These are phyloP conservation scores for Umimayanthus chanpuru DNA, from an alignment of 92 coral and sea anemone genomes.

Conservation along the genomic window DNA sequence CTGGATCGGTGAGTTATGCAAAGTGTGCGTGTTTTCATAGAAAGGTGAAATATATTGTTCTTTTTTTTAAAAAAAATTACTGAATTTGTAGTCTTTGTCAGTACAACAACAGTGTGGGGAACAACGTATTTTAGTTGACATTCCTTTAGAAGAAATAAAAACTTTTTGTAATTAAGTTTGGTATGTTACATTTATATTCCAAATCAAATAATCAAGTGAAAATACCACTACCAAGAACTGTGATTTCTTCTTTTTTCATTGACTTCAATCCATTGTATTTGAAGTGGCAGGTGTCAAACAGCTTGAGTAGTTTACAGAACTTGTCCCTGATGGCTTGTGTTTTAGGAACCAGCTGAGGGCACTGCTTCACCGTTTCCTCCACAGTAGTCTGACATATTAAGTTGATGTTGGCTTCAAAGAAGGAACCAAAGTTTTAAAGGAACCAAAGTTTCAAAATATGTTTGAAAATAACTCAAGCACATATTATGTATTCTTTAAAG, in stretches of 20 bases:
- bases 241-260: conserved; percentile 11
- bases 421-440: background rate
- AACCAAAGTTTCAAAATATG: no score
- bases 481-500: no score
- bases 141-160: no score
- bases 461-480: no score
- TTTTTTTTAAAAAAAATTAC: no score
- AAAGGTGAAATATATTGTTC: no score
- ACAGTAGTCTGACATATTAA: background rate
- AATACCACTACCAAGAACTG: background rate
- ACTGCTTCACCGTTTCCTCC: background rate
- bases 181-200: no score
- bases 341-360: background rate
- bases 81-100: no score
- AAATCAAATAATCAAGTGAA: background rate
- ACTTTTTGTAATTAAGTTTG: no score
- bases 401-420: background rate
- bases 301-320: conserved; percentile 1
- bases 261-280: background rate
- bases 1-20: background rate
- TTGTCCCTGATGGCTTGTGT: conserved; percentile 10
- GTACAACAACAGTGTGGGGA: no score
- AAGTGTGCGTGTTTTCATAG: background rate
- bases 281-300: conserved; percentile 12
- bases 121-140: no score